phyloP scores from a whole-genome alignment of 2,113 vertebrate genomes.

The Anoura caudifer region DNA sequence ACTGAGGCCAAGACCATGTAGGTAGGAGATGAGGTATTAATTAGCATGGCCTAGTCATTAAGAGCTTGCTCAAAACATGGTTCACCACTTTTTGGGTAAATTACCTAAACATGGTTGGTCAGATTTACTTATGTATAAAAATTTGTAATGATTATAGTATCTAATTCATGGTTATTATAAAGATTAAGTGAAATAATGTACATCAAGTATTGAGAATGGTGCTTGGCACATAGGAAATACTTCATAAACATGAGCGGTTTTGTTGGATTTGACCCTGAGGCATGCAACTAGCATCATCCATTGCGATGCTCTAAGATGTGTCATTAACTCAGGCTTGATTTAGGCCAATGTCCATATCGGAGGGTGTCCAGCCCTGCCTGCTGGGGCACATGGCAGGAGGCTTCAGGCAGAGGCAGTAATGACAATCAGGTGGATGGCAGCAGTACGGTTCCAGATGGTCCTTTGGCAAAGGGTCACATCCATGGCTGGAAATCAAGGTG shows the following conservation, averaged over 20 bases:
- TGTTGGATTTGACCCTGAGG: not conserved
- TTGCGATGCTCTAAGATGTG: not conserved
- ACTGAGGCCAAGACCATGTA: not conserved
- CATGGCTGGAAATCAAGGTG: not conserved
- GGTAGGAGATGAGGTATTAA: not conserved
- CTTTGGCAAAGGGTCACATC: conserved; percentile 22
- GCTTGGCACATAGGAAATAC: not conserved
- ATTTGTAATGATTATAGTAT: not conserved
- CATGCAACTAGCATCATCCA: not conserved
- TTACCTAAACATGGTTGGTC: not conserved
- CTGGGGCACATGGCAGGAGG: not conserved
- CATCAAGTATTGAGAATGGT: not conserved
- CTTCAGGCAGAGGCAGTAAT: conserved; percentile 9
- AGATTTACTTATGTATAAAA: not conserved
- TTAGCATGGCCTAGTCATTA: not conserved
- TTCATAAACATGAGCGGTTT: not conserved
- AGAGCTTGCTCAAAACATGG: not conserved
- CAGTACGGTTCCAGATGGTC: conserved; percentile 35
- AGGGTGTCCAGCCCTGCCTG: not conserved
- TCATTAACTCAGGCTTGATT: conserved; percentile 22
- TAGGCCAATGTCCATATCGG: not conserved
- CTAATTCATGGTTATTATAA: not conserved
- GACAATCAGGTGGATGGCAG: conserved; percentile 49
- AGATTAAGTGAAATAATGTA: not conserved
- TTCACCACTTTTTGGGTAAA: not conserved